Evolutionary conservation across 2,113 vertebrate species (phyloP).

Genomic region (Toxotes chatareus): DNA sequence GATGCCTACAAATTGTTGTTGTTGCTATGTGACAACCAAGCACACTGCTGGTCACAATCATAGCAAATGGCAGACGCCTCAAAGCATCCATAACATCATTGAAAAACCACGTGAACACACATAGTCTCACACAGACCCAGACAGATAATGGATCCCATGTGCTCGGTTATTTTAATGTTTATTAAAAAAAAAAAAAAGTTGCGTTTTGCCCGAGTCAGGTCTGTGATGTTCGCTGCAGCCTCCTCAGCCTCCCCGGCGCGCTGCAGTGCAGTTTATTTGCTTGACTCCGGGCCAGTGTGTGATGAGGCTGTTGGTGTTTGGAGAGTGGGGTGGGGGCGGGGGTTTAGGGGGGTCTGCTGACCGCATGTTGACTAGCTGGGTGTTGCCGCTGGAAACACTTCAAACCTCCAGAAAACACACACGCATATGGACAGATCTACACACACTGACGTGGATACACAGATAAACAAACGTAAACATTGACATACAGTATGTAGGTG

Average conservation of each 20-base stretch:
- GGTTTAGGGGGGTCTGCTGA: constrained; percentile 29
- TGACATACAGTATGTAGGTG: constrained; percentile 13
- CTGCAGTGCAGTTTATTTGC: constrained; percentile 71
- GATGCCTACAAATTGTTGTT: constrained; percentile 10
- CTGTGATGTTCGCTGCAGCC: constrained; percentile 56
- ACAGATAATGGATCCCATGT: constrained; percentile 40
- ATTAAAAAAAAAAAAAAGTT: neutral
- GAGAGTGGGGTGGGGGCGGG: constrained; percentile 12
- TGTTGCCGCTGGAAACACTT: constrained; percentile 76
- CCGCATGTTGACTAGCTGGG: constrained; percentile 79
- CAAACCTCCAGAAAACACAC: constrained; percentile 63
- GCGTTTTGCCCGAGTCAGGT: constrained; percentile 8
- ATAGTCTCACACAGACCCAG: neutral
- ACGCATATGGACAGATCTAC: constrained; percentile 20
- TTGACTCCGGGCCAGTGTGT: constrained; percentile 64
- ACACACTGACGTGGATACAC: constrained; percentile 22
- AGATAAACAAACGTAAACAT: constrained; percentile 42
- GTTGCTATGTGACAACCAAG: constrained; percentile 22
- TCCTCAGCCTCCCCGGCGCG: constrained; percentile 28
- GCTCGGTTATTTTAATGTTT: constrained; percentile 35
- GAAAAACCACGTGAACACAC: constrained; percentile 8
- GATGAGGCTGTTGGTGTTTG: constrained; percentile 72
- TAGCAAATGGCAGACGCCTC: neutral
- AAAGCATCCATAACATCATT: constrained; percentile 4
- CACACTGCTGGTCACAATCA: constrained; percentile 19